These are phyloP conservation scores for Oscheius sp. DNA, from an alignment of 2,888 invertebrate species.

Conservation along the genomic window DNA sequence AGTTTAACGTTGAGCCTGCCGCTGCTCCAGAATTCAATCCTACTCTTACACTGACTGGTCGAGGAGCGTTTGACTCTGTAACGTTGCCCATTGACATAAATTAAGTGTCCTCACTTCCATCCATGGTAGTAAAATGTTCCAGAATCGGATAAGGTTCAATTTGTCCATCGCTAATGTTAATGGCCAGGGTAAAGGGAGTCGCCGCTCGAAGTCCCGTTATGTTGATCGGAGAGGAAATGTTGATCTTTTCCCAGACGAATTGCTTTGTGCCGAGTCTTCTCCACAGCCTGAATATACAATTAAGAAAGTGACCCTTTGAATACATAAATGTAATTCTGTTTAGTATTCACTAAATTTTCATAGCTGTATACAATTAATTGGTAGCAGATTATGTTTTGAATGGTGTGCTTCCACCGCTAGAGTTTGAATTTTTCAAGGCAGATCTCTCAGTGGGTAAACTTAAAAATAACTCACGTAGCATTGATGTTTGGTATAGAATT, in stretches of 20 bases:
- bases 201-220: conserved; percentile 55
- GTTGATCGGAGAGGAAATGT: conserved; percentile 52
- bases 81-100: not conserved
- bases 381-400: no score
- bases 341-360: no score
- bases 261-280: conserved; percentile 57
- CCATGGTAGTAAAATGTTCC: conserved; percentile 66
- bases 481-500: conserved; percentile 55
- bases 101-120: conserved; percentile 55
- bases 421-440: no score
- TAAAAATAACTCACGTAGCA: conserved; percentile 54
- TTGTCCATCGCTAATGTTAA: conserved; percentile 65
- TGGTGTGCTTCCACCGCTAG: no score
- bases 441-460: no score
- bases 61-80: conserved; percentile 67
- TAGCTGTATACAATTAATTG: no score
- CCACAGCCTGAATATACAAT: conserved; percentile 49
- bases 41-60: conserved; percentile 65
- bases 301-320: not conserved
- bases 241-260: conserved; percentile 46
- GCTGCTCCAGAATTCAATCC: conserved; percentile 46
- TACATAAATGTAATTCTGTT: no score
- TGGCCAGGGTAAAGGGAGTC: conserved; percentile 69
- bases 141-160: conserved; percentile 64
- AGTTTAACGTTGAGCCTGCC: conserved; percentile 53